Evolutionary conservation across 2,888 invertebrate species (phyloP), one percentile per base, ranked within the genome.

Genomic region (Orchesellides sinensis): DNA sequence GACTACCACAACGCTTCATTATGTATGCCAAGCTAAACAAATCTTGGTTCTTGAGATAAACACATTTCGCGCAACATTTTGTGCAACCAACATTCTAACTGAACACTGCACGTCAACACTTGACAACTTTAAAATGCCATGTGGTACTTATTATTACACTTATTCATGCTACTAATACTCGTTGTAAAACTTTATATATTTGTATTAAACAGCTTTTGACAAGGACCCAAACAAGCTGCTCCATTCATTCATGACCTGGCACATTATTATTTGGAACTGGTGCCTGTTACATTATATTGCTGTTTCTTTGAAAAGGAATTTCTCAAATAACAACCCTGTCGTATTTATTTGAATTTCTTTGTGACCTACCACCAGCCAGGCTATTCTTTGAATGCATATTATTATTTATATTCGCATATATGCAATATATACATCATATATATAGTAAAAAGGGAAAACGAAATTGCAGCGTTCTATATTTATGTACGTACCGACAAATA

Each of bases 1-100:
- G 45, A 66, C 47, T 66, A 47, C 66, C 45, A 47, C 45, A 47
- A 45, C 59, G 59, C 23, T n/a, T 54, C 54, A 54, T 54, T 54
- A 54, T 54, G 23, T 54, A 25, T 54, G 54, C 54, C 25, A 54
- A 23, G 35, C 40, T 65, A 21, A 29, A 32, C 29, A 23, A n/a
- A 61, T 29, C 8, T 32, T 23, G 25, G 25, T 54, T 54, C 23
- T 3, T 19, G 8, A n/a, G 17, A 49, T 21, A 49, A 17, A 49
- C 49, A 49, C 2, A 40, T 14, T 40, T 40, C 10, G 40, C n/a
- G n/a, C n/a, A n/a, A n/a, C n/a, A 8, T 8, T 35, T 49, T n/a
- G 47, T 47, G 14, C n/a, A 47, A 4, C 14, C 4, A n/a, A 49
- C 17, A 49, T 10, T 4, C 47, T 6, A 47, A n/a, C 47, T 8